Evolutionary conservation across 2,888 invertebrate genomes (phyloP), one percentile per base, ranked within the genome.

Genomic region (Lissonota sp.): DNA sequence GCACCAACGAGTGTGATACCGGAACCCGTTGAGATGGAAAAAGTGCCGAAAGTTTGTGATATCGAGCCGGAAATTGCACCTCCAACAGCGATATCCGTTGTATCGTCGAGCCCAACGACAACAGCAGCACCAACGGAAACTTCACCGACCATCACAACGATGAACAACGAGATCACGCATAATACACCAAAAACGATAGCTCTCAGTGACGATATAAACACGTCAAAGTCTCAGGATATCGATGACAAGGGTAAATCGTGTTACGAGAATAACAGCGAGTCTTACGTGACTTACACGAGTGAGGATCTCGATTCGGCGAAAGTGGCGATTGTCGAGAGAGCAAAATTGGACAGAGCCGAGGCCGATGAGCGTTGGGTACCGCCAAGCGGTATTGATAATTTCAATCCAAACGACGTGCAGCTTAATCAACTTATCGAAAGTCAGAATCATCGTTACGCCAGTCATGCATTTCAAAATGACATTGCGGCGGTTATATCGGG

Each of bases 331-430:
- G 92, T 91, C 4, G 92, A 92, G 14, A 89, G 92, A 49, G 92
- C 92, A 46, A 93, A 93, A 69, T 87, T 93, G 40, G 93, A 93
- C 80, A 91, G 92, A 16, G 92, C 92, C 6, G 93, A 94, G 85
- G 93, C 94, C 3, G 95, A 95, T 85, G 95, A 95, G 87, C 91
- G 95, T 79, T 95, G 95, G 95, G 94, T 95, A 10, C 95, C 95
- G 14, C 95, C 95, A 1, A 82, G 75, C 42, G 94, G 94, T 84
- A 93, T 93, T 16, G 92, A 93, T 1, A 89, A 83, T 14, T 91
- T 92, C 75, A 90, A 91, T 84, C 87, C 90, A 4, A 88, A 87
- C 57, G 91, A 91, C 44, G 87, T 89, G 39, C 90, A 87, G 39
- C 46, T 92, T 6, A 90, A 87, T 79, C 88, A 90, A 62, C 82